Evolutionary conservation across 2,797 vertebrate genomes (phyloP), one percentile per base, ranked within the genome.

Genomic region (Bradypus variegatus): DNA sequence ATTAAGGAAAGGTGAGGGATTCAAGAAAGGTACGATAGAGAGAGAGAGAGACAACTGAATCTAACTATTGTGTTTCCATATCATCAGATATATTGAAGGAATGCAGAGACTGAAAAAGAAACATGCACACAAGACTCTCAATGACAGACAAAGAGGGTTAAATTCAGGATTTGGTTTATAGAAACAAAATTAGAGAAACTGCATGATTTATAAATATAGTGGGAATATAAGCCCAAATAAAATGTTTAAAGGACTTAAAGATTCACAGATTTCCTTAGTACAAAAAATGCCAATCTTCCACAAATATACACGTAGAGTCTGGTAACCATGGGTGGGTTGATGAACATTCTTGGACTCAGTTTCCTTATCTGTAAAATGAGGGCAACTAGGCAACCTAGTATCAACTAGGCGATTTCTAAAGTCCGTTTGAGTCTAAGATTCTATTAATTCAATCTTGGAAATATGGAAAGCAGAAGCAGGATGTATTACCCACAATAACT

Each of bases 151-250:
- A 76, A 48, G 38, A 73, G 23, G 48, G 48, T 45, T 36, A 65
- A 86, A 86, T 50, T 55, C 77, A 83, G 31, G 36, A 82, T 55
- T 64, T 53, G 6, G n/a, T 73, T 65, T 90, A 23, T 8, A 45
- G 73, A 92, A 89, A 90, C 70, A 81, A 84, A 91, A 91, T 45
- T 15, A 82, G 72, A 50, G 21, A 91, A 90, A 90, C 27, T 5
- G 23, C 62, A 84, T 90, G 72, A 77, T 58, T 58, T 82, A 75
- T 67, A 65, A 88, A 80, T 38, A 62, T 41, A 41, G 45, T 41
- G 73, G 33, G 31, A 79, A 27, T 8, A 23, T 55, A 75, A 87
- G 38, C 33, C 78, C 65, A 58, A 88, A 95, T 67, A 89, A 50
- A 67, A 72, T 50, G 85, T 86, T 41, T 60, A 14, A 88, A 73